Base-by-base conservation (phyloP, 2,797 vertebrate species). In the Leptoclinus maculatus region DNA sequence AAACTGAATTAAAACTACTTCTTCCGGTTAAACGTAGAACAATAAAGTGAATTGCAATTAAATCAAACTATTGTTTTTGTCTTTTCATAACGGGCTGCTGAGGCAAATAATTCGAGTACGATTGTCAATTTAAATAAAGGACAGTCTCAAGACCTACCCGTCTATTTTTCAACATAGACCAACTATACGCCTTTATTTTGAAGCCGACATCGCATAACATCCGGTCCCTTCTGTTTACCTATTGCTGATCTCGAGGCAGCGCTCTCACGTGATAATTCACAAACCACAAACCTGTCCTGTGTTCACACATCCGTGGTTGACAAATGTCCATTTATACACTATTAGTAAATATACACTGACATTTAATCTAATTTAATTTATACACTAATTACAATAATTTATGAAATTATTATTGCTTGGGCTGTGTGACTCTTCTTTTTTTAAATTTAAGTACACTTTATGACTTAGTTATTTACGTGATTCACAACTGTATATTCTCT, bases 201-300 rank as follows among this genome's bases (percentile, higher is more conserved):
- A 80, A 84, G 17, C 0, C 6, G 4, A 0, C 0, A 2, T 36
- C 1, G 0, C 2, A 3, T 1, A n/a, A 47, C 51, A 45, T 83
- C 69, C 74, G 66, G 49, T 2, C 2, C 0, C 0, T 17, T 2
- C 17, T 7, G 3, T 51, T n/a, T 19, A 1, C n/a, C 16, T 23
- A 13, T 6, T 3, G 1, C 43, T 16, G 9, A 0, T 1, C 9
- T 74, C 80, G 32, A 82, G 13, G 14, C 32, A 69, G 12, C 1
- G 16, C 25, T 34, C 66, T 89, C 88, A 87, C 86, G 84, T 77
- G 88, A 90, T 65, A 53, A 5, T 36, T 8, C 5, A 53, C 11
- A 16, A 19, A 27, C 8, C 0, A 23, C 41, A 66, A 74, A 59
- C 17, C 14, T 19, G 32, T 56, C 25, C 53, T 3, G 6, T 27